Conservation (phyloP, 1,140 invertebrate species). For the Tigriopus japonicus region DNA sequence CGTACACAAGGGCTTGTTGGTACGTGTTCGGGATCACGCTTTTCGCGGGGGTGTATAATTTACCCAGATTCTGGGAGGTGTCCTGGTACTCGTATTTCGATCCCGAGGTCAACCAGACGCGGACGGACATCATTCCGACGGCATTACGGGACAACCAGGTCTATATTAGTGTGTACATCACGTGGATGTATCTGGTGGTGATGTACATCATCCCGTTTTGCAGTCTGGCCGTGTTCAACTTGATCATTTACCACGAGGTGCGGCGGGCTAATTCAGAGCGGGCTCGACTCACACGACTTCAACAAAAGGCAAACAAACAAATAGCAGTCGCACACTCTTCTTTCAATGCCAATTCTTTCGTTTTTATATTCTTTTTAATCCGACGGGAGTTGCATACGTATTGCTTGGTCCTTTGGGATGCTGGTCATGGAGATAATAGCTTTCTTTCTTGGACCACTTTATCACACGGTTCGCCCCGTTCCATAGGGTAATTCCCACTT, state of each 20-base stretch:
- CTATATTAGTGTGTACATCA: constrained; percentile 70
- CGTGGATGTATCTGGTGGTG: constrained; percentile 76
- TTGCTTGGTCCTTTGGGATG: no score
- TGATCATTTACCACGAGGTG: constrained; percentile 61
- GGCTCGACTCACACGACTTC: background rate
- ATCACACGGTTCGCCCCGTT: no score
- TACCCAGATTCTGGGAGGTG: constrained; percentile 42
- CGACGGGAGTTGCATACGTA: no score
- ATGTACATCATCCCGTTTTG: constrained; percentile 78
- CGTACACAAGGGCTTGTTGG: constrained; percentile 62
- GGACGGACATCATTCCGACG: constrained; percentile 41
- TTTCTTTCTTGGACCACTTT: no score
- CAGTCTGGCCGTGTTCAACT: constrained; percentile 63
- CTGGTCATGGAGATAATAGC: no score
- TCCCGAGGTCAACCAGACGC: constrained; percentile 16
- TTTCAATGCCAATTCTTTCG: no score
- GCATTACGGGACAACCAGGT: constrained; percentile 42
- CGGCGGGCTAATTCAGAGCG: constrained; percentile 19
- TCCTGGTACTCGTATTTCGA: constrained; percentile 22
- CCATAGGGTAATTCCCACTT: no score
- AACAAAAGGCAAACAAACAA: background rate
- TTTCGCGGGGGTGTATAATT: constrained; percentile 68
- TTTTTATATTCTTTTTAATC: no score
- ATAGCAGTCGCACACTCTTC: no score
- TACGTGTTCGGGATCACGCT: constrained; percentile 63